Evolutionary conservation across 2,888 invertebrate species (phyloP), one percentile per base, ranked within the genome.

Genomic region (Habrosyne pyritoides): DNA sequence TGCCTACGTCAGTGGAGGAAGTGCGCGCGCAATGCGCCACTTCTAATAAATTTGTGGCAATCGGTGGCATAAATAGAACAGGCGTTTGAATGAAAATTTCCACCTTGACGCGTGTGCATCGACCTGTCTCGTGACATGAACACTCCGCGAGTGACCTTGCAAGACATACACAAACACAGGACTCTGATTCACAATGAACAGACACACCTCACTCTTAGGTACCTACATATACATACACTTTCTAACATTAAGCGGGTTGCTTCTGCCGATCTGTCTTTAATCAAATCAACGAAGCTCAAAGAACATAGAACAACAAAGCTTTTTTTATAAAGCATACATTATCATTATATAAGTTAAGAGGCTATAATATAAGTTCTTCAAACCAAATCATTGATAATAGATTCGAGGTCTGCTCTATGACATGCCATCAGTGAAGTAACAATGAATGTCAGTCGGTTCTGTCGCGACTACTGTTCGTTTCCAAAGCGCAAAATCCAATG

Each of bases 401-500:
- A 51, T 57, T 63, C 50, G 60, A 63, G 61, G 63, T 67, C 67
- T 47, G 57, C 63, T 64, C 81, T 75, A 82, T 83, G 81, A 81
- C 78, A 83, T 84, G 77, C 79, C 78, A 77, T 83, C 77, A 67
- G 75, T 64, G 68, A 77, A 75, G 70, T 75, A 84, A 88, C 89
- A 89, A 88, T 86, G 83, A 80, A 69, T 70, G 81, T 79, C 73
- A 70, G 78, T 72, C 69, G 67, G 71, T 76, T 78, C 72, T 77
- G 79, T 71, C 75, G 73, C 77, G 78, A 77, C 84, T 89, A 86
- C 84, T 86, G 85, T 79, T 81, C 83, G 90, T 88, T 89, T 88
- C 86, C 85, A 90, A 90, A 91, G 89, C 88, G 87, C 87, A 81
- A 86, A 89, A 89, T 84, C 89, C 89, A 88, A 89, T 89, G 91